Evolutionary conservation across 2,888 invertebrate species (phyloP).

Genomic region (Catocala fraxini): DNA sequence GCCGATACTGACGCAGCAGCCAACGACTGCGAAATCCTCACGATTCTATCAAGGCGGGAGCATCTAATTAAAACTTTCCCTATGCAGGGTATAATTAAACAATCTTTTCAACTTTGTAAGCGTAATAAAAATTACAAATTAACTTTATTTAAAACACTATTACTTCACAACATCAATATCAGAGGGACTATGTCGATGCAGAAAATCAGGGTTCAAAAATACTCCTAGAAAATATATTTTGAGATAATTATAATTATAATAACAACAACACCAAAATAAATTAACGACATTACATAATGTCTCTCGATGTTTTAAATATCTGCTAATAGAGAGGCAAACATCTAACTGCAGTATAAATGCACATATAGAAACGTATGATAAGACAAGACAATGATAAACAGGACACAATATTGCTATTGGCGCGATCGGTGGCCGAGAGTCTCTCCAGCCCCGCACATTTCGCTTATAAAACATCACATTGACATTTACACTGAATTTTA

Average conservation of each 20-base stretch:
- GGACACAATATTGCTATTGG: slow-evolving; percentile 81
- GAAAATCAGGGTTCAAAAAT: slow-evolving; percentile 77
- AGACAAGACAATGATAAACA: slow-evolving; percentile 84
- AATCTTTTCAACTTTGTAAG: slow-evolving; percentile 66
- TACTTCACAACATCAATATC: slow-evolving; percentile 85
- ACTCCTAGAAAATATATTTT: slow-evolving; percentile 77
- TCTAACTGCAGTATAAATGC: slow-evolving; percentile 85
- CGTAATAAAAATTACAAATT: slow-evolving; percentile 72
- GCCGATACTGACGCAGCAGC: slow-evolving; percentile 74
- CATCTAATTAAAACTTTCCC: slow-evolving; percentile 81
- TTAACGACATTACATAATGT: slow-evolving; percentile 80
- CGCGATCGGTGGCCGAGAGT: slow-evolving; percentile 59
- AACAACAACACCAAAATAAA: slow-evolving; percentile 85
- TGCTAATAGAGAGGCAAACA: slow-evolving; percentile 85
- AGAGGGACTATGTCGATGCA: slow-evolving; percentile 84
- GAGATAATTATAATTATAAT: slow-evolving; percentile 65
- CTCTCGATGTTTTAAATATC: slow-evolving; percentile 76
- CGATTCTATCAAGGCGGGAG: slow-evolving; percentile 81
- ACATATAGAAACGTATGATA: slow-evolving; percentile 81
- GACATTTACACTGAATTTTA: slow-evolving; percentile 80
- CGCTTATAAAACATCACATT: slow-evolving; percentile 79
- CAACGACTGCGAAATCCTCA: slow-evolving; percentile 76
- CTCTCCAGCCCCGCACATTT: slow-evolving; percentile 55
- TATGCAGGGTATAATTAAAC: slow-evolving; percentile 74
- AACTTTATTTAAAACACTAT: slow-evolving; percentile 70